phyloP scores from a whole-genome alignment of 1,140 invertebrate species.

The Drosophila mayri region DNA sequence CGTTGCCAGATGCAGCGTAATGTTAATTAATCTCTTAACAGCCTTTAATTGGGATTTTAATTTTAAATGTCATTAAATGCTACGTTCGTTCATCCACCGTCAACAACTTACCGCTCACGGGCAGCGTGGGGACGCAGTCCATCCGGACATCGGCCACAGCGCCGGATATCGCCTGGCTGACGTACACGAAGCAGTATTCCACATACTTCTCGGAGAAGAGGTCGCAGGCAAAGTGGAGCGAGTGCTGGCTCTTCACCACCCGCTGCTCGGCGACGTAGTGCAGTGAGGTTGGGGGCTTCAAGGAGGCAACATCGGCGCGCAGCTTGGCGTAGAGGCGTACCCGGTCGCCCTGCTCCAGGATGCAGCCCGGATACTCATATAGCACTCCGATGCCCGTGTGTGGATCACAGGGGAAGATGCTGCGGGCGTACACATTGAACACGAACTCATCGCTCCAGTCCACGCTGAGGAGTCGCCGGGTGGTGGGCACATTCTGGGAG shows the following conservation, averaged over 20 bases:
- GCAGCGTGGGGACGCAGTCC: conserved; percentile 92
- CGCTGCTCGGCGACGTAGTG: conserved; percentile 89
- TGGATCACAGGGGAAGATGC: conserved; percentile 91
- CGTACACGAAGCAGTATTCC: conserved; percentile 94
- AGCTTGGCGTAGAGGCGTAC: conserved; percentile 90
- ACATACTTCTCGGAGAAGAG: conserved; percentile 92
- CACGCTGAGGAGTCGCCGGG: conserved; percentile 88
- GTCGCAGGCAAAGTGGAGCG: conserved; percentile 91
- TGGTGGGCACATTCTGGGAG: conserved; percentile 87
- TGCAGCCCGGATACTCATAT: conserved; percentile 93
- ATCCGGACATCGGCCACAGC: conserved; percentile 92
- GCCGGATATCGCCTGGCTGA: conserved; percentile 92
- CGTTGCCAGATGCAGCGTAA: neutral
- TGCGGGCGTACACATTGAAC: conserved; percentile 92
- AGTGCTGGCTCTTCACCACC: conserved; percentile 88
- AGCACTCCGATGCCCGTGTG: conserved; percentile 89
- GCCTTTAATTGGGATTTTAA: conserved; percentile 10
- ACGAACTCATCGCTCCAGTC: conserved; percentile 93
- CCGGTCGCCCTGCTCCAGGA: conserved; percentile 89
- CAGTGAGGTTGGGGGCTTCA: conserved; percentile 87
- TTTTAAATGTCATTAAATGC: conserved; percentile 8
- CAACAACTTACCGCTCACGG: conserved; percentile 88
- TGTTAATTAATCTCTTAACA: conserved; percentile 1
- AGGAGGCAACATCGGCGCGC: conserved; percentile 88
- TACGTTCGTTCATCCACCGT: neutral